Conservation (phyloP, 2,113 vertebrate genomes). For the Sprattus sprattus region DNA sequence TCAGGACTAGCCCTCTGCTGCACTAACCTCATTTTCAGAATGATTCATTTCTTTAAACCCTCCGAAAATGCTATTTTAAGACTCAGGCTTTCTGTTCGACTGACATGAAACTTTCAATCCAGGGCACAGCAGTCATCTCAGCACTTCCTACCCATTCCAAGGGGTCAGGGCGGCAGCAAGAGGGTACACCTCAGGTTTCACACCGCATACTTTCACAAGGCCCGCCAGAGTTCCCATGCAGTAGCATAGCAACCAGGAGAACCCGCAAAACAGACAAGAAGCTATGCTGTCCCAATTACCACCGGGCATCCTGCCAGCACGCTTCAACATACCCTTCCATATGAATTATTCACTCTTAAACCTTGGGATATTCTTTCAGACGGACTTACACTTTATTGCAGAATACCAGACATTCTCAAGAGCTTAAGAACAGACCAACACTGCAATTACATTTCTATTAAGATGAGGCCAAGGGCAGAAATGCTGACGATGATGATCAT, state of each 20-base stretch:
- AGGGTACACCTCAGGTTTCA: constrained; percentile 29
- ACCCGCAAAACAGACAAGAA: constrained; percentile 62
- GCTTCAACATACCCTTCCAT: constrained; percentile 64
- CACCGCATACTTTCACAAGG: constrained; percentile 52
- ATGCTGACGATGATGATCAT: not conserved
- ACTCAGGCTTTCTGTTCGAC: not conserved
- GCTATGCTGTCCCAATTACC: constrained; percentile 70
- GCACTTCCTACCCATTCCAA: not conserved
- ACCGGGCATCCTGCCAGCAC: constrained; percentile 59
- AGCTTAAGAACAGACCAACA: not conserved
- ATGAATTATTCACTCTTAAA: constrained; percentile 72
- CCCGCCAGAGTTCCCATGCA: constrained; percentile 61
- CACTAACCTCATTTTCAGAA: not conserved
- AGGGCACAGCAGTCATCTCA: not conserved
- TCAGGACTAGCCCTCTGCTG: not conserved
- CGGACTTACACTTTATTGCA: constrained; percentile 50
- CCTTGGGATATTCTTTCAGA: constrained; percentile 64
- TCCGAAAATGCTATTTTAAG: not conserved
- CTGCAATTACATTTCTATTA: not conserved
- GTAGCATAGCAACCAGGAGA: constrained; percentile 72
- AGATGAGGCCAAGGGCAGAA: not conserved
- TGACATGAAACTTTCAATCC: constrained; percentile 1
- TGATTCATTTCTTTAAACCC: not conserved
- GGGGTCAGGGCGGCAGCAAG: not conserved
- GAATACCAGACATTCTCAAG: constrained; percentile 21